phyloP scores from a whole-genome alignment of 2,888 invertebrate species.

The Oligia strigilis region DNA sequence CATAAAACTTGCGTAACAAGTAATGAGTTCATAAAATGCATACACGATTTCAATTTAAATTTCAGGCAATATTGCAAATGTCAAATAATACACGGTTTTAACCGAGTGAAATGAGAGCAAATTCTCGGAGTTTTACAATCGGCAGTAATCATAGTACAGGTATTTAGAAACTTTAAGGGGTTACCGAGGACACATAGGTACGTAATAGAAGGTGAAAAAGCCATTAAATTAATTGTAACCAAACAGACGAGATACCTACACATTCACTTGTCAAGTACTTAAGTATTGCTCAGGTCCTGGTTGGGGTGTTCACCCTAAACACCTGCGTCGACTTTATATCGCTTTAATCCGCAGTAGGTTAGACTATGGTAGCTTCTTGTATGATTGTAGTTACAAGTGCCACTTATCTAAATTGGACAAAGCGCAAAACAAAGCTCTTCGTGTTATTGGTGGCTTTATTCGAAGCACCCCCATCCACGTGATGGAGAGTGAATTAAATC shows the following conservation, averaged over 20 bases:
- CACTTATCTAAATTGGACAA: no score
- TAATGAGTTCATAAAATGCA: constrained; percentile 52
- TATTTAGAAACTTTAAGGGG: not conserved
- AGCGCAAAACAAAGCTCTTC: no score
- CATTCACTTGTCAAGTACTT: not conserved
- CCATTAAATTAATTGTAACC: not conserved
- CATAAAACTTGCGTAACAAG: constrained; percentile 51
- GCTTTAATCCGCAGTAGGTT: no score
- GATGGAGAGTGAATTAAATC: no score
- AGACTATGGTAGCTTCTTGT: no score
- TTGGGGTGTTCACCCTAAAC: no score
- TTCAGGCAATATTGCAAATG: constrained; percentile 44
- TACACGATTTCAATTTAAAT: constrained; percentile 58
- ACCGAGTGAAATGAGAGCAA: constrained; percentile 26
- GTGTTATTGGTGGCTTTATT: no score
- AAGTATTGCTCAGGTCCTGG: not conserved
- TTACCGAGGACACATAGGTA: not conserved
- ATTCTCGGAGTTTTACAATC: not conserved
- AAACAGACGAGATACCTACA: not conserved
- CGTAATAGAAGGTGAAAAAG: not conserved
- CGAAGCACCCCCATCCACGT: no score
- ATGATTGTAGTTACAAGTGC: no score
- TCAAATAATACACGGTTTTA: constrained; percentile 33
- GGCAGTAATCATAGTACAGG: not conserved
- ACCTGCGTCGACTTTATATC: no score